phyloP scores from a whole-genome alignment of 2,113 vertebrate genomes.

The Triplophysa tibetana region DNA sequence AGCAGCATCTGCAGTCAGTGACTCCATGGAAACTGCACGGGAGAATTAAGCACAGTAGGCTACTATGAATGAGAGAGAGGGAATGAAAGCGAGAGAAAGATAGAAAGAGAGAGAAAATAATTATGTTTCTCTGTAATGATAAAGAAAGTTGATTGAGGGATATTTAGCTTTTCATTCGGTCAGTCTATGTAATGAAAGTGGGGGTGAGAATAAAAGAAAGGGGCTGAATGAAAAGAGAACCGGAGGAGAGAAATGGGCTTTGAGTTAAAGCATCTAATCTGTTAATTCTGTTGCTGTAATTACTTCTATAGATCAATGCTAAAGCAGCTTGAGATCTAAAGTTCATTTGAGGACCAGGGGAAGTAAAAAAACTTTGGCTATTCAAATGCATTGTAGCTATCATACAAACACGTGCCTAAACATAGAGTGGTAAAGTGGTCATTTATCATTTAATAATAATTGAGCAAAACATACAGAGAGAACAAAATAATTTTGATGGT shows the following conservation, averaged over 20 bases:
- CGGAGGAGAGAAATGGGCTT: slow-evolving; percentile 31
- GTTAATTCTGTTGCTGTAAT: slow-evolving; percentile 41
- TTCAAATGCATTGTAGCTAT: not conserved
- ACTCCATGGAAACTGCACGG: slow-evolving; percentile 1
- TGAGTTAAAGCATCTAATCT: slow-evolving; percentile 16
- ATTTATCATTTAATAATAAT: not conserved
- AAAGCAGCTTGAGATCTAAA: not conserved
- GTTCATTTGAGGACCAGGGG: not conserved
- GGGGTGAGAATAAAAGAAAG: slow-evolving; percentile 9
- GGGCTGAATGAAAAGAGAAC: slow-evolving; percentile 2
- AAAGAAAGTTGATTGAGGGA: slow-evolving; percentile 33
- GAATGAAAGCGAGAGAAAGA: slow-evolving; percentile 34
- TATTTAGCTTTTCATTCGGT: slow-evolving; percentile 29
- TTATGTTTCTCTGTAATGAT: slow-evolving; percentile 6
- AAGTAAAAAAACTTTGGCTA: slow-evolving; percentile 8
- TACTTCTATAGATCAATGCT: slow-evolving; percentile 39
- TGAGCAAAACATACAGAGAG: not conserved
- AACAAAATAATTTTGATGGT: not conserved
- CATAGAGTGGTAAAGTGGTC: not conserved
- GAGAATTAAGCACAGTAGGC: not conserved
- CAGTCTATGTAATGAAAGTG: slow-evolving; percentile 9
- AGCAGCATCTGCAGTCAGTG: not conserved
- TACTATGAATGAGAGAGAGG: slow-evolving; percentile 26
- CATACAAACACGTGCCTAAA: not conserved
- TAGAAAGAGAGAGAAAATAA: slow-evolving; percentile 35